phyloP scores from a whole-genome alignment of 2,888 invertebrate species.

The Troides oblongomaculatus region DNA sequence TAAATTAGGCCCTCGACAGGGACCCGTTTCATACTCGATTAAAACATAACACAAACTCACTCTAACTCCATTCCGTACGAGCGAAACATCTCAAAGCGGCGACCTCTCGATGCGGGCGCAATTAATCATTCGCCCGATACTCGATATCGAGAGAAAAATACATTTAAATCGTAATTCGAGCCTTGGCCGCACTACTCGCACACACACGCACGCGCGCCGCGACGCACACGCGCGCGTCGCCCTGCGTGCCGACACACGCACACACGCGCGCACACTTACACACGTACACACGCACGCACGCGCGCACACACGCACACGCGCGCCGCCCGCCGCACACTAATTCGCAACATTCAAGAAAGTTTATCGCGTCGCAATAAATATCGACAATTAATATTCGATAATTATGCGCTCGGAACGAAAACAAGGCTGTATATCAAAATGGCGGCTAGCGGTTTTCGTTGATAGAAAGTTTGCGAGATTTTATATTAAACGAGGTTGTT shows the following conservation, averaged over 20 bases:
- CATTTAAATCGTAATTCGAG: conserved; percentile 46
- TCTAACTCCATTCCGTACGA: conserved; percentile 26
- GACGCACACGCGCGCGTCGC: conserved; percentile 32
- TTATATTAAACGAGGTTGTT: conserved; percentile 1
- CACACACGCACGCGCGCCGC: conserved; percentile 21
- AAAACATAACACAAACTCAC: conserved; percentile 28
- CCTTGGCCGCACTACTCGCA: conserved; percentile 41
- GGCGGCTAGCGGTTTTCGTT: conserved; percentile 45
- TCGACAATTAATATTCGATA: conserved; percentile 54
- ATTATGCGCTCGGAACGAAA: conserved; percentile 46
- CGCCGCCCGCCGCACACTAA: conserved; percentile 15
- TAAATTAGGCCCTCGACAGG: conserved; percentile 20
- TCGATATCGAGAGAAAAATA: conserved; percentile 47
- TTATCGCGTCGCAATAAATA: conserved; percentile 51
- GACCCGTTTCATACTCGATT: conserved; percentile 25
- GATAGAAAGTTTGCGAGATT: conserved; percentile 29
- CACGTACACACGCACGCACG: conserved; percentile 28
- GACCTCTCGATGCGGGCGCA: conserved; percentile 27
- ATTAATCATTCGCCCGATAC: conserved; percentile 40
- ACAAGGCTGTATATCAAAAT: conserved; percentile 40
- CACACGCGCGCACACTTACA: conserved; percentile 30
- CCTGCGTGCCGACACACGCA: conserved; percentile 34
- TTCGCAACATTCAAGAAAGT: conserved; percentile 39
- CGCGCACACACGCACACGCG: conserved; percentile 27
- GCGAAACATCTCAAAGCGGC: conserved; percentile 29